phyloP scores from a whole-genome alignment of 2,797 vertebrate genomes.

The Oryzias sinensis region DNA sequence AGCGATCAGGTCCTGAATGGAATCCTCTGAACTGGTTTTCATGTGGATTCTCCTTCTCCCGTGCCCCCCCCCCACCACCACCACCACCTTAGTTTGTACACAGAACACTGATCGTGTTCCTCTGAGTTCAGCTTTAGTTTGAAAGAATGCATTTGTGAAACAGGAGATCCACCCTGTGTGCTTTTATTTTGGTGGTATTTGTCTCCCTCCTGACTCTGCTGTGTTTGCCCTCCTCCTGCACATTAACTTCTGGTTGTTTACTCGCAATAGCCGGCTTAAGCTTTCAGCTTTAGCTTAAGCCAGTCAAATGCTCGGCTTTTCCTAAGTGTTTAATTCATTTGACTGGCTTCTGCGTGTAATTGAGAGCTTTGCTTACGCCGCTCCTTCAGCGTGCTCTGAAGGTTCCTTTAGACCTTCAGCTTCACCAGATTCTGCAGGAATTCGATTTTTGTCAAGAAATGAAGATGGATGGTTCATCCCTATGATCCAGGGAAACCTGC shows the following conservation, averaged over 20 bases:
- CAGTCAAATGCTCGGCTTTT: constrained; percentile 30
- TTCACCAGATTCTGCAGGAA: constrained; percentile 1
- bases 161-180: not conserved
- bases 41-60: too few species aligned
- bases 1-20: too few species aligned
- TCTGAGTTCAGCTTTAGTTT: too few species aligned
- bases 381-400: constrained; percentile 1
- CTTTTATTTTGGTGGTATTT: not conserved
- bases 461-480: constrained; percentile 20
- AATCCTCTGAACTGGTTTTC: too few species aligned
- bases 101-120: too few species aligned
- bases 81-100: too few species aligned
- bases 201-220: not conserved
- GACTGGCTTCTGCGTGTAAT: constrained; percentile 50
- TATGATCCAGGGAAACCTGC: constrained; percentile 14
- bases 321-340: constrained; percentile 46
- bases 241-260: constrained; percentile 39
- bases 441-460: constrained; percentile 17
- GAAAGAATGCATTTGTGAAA: too few species aligned
- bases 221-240: constrained; percentile 21
- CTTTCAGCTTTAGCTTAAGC: constrained; percentile 28
- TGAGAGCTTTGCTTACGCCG: constrained; percentile 32
- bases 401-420: constrained; percentile 12
- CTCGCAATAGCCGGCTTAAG: constrained; percentile 44
- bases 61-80: too few species aligned